phyloP scores from a whole-genome alignment of 2,888 invertebrate genomes.

The Sphecodes monilicornis region DNA sequence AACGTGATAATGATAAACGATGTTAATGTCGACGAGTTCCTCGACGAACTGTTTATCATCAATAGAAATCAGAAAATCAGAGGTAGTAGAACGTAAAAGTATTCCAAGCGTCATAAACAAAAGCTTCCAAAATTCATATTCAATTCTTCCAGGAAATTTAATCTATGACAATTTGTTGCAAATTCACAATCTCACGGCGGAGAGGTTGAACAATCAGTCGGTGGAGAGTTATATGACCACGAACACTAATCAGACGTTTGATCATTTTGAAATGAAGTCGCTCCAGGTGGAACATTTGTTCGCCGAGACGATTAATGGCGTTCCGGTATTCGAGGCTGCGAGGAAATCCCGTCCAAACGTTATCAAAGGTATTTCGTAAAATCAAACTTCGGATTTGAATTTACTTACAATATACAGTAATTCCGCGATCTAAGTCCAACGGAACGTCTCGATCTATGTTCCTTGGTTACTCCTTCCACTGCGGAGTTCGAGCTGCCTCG shows the following conservation, averaged over 20 bases:
- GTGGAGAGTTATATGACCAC: constrained; percentile 69
- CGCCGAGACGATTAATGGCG: constrained; percentile 73
- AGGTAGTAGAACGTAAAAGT: constrained; percentile 51
- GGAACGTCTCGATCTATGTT: no score
- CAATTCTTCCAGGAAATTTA: constrained; percentile 67
- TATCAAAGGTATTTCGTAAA: constrained; percentile 71
- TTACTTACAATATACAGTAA: no score
- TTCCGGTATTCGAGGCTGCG: constrained; percentile 73
- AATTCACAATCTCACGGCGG: constrained; percentile 54
- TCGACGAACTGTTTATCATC: constrained; percentile 70
- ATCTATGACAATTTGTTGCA: constrained; percentile 55
- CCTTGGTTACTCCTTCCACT: no score
- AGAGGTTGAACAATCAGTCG: constrained; percentile 69
- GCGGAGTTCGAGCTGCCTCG: no score
- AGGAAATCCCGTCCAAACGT: constrained; percentile 74
- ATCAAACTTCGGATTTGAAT: neutral
- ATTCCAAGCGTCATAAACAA: neutral
- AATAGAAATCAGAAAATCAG: constrained; percentile 69
- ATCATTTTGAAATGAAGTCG: constrained; percentile 60
- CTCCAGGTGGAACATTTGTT: constrained; percentile 67
- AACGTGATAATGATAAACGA: constrained; percentile 65
- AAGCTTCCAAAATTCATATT: neutral
- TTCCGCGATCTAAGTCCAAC: no score
- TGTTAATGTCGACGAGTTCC: constrained; percentile 61
- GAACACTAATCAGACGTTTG: constrained; percentile 72